Percentiles rank a stretch among this genome's conserved stretches.
These are phyloP conservation scores for Creontiades dilutus DNA, from an alignment of 2,888 invertebrate species.

Conservation along the genomic window DNA sequence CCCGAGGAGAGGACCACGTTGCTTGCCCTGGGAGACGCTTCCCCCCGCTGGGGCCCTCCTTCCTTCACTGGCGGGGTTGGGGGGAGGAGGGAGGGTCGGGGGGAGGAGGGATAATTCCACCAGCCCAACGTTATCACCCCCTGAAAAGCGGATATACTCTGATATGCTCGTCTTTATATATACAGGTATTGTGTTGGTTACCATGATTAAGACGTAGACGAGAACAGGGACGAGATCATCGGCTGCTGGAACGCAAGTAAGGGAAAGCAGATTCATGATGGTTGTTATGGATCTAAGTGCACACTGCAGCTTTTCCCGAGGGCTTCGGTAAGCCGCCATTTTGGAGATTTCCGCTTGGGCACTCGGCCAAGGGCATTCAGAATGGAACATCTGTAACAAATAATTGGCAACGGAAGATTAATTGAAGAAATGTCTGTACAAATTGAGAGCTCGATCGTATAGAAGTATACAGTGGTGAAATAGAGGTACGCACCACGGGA, in stretches of 20 bases:
- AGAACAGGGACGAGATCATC: conserved; percentile 98
- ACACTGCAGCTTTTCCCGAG: conserved; percentile 91
- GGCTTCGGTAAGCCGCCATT: conserved; percentile 94
- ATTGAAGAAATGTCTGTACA: too few relatives aligned
- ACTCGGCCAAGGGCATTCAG: conserved; percentile 97
- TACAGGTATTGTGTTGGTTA: conserved; percentile 78
- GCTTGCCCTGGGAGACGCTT: too few relatives aligned
- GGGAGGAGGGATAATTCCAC: too few relatives aligned
- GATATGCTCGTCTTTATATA: too few relatives aligned
- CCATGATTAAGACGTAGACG: conserved; percentile 96
- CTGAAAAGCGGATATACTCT: too few relatives aligned
- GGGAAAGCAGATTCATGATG: conserved; percentile 94
- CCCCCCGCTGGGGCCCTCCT: too few relatives aligned
- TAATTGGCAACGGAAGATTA: neutral
- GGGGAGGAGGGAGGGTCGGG: too few relatives aligned
- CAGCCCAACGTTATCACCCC: too few relatives aligned
- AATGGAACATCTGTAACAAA: conserved; percentile 83
- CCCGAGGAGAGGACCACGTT: too few relatives aligned
- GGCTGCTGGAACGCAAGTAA: conserved; percentile 92
- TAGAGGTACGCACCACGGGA: conserved; percentile 79
- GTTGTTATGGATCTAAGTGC: conserved; percentile 93
- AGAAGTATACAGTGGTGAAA: too few relatives aligned
- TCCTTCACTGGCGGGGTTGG: too few relatives aligned
- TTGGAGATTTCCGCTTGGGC: conserved; percentile 94
- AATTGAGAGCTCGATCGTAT: too few relatives aligned